Conservation (phyloP, 2,797 vertebrate genomes). For the Saxicola maurus region DNA sequence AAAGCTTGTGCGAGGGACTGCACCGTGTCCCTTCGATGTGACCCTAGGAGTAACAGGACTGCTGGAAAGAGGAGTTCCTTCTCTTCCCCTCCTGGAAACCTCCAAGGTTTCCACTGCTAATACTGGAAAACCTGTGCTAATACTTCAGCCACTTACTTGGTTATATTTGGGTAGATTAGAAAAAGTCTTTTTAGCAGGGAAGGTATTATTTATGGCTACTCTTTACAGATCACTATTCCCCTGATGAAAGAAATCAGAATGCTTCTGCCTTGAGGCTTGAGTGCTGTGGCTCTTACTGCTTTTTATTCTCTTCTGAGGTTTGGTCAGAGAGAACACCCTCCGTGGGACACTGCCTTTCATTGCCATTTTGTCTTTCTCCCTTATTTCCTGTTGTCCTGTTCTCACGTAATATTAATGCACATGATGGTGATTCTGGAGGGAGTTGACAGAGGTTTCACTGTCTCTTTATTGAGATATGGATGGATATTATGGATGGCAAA, state of each 20-base stretch:
- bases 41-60: not conserved
- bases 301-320: not conserved
- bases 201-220: not conserved
- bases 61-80: not conserved
- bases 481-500: not conserved
- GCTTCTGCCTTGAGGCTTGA: not conserved
- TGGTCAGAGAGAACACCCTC: not conserved
- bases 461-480: too few species aligned
- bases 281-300: not conserved
- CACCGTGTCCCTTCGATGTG: fast-evolving
- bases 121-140: not conserved
- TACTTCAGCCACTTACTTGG: not conserved
- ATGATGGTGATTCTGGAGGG: not conserved
- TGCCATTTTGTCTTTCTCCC: not conserved
- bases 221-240: not conserved
- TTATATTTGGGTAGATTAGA: not conserved
- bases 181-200: not conserved
- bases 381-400: not conserved
- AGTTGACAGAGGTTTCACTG: not conserved
- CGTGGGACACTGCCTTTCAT: not conserved
- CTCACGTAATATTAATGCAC: not conserved
- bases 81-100: not conserved
- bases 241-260: not conserved
- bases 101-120: not conserved
- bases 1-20: not conserved